phyloP scores from a whole-genome alignment of 2,888 invertebrate species.

The Meta bourneti region DNA sequence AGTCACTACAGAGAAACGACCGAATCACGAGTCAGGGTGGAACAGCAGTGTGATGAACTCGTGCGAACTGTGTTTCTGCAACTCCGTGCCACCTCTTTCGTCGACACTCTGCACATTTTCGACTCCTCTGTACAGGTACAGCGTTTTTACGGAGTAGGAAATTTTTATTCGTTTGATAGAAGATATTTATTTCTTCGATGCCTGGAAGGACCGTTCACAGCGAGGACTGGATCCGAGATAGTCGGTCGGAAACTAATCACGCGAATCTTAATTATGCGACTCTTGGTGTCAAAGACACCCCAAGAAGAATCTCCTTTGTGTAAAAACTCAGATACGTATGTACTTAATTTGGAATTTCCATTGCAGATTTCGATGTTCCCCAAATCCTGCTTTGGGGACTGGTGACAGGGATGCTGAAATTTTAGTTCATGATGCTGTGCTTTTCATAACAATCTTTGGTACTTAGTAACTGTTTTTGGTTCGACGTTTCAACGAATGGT shows the following conservation, averaged over 20 bases:
- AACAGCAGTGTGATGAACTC: conserved; percentile 12
- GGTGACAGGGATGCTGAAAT: background rate
- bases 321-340: conserved; percentile 31
- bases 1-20: conserved; percentile 22
- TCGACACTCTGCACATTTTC: conserved; percentile 67
- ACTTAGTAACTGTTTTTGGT: too few species aligned
- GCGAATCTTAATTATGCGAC: background rate
- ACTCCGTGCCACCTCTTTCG: conserved; percentile 74
- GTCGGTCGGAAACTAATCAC: background rate
- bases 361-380: background rate
- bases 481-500: too few species aligned
- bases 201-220: conserved; percentile 9
- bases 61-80: conserved; percentile 18
- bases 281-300: background rate
- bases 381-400: background rate
- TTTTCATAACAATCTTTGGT: too few species aligned
- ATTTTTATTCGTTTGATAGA: conserved; percentile 52
- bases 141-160: conserved; percentile 34
- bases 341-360: conserved; percentile 43
- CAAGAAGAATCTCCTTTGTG: conserved; percentile 7
- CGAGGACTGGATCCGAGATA: conserved; percentile 3
- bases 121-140: conserved; percentile 47
- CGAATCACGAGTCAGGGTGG: background rate
- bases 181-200: conserved; percentile 38
- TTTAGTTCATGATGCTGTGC: conserved; percentile 21